A percentile compares a stretch with the other conserved stretches of the same genome.
Evolutionary conservation across 2,113 vertebrate genomes (phyloP).

Genomic region (Pachyramphus minor): DNA sequence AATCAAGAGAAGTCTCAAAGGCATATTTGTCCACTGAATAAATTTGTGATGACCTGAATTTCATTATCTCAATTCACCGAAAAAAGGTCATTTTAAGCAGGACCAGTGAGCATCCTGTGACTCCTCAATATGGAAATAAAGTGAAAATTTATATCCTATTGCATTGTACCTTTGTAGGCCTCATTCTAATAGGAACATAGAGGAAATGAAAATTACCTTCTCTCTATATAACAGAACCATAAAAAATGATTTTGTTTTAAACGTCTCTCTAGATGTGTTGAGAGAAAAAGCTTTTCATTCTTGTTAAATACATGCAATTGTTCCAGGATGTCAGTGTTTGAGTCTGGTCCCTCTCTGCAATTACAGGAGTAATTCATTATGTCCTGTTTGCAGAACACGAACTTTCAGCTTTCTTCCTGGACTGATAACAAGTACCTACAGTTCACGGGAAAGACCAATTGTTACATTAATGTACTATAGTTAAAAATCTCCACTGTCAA

Average conservation of each 20-base stretch:
- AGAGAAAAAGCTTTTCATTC: not conserved
- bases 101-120: not conserved
- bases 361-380: not conserved
- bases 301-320: rapidly evolving
- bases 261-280: not conserved
- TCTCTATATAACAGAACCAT: not conserved
- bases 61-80: not conserved
- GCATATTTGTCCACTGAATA: not conserved
- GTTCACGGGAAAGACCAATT: not conserved
- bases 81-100: not conserved
- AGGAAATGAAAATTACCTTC: not conserved
- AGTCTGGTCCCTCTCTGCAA: not conserved
- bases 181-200: not conserved
- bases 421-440: not conserved
- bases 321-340: not conserved
- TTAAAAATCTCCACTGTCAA: not conserved
- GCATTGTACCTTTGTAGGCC: not conserved
- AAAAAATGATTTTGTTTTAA: not conserved
- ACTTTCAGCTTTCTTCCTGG: not conserved
- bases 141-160: not conserved
- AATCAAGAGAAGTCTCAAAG: not conserved
- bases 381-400: not conserved
- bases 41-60: not conserved
- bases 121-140: not conserved
- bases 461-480: not conserved